Percentiles rank a stretch among this genome's conserved stretches.
Conservation (phyloP, 2,888 invertebrate genomes). For the Tipula vernalis region DNA sequence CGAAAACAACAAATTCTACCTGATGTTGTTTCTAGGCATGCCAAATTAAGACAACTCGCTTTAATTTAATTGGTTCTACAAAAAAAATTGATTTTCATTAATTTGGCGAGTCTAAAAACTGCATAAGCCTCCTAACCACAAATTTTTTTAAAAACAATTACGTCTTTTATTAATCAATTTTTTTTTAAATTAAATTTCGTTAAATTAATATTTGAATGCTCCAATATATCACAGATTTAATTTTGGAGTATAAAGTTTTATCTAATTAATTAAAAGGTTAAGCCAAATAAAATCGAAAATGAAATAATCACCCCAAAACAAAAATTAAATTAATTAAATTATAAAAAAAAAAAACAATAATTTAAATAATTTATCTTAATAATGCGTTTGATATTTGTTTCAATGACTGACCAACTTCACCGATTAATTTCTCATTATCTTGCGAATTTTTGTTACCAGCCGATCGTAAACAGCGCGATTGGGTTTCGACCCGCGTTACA, state of each 20-base stretch:
- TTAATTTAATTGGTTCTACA: neutral
- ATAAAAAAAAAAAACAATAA: slow-evolving; percentile 6
- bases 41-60: neutral
- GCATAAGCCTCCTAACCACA: neutral
- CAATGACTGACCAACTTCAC: slow-evolving; percentile 46
- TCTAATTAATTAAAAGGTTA: neutral
- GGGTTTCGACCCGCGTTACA: slow-evolving; percentile 53
- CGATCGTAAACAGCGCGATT: slow-evolving; percentile 52
- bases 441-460: slow-evolving; percentile 56
- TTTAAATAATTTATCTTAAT: slow-evolving; percentile 30
- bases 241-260: slow-evolving; percentile 11
- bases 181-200: neutral
- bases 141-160: neutral
- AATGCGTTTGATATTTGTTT: slow-evolving; percentile 36
- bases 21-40: neutral
- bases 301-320: neutral
- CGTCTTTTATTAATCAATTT: neutral
- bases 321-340: neutral
- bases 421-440: slow-evolving; percentile 52
- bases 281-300: neutral
- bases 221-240: slow-evolving; percentile 14
- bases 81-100: neutral
- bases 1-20: too few species aligned
- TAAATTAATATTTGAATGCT: slow-evolving; percentile 9
- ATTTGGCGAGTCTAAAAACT: neutral